Evolutionary conservation across 2,888 invertebrate species (phyloP).

Genomic region (Elysia crispata): DNA sequence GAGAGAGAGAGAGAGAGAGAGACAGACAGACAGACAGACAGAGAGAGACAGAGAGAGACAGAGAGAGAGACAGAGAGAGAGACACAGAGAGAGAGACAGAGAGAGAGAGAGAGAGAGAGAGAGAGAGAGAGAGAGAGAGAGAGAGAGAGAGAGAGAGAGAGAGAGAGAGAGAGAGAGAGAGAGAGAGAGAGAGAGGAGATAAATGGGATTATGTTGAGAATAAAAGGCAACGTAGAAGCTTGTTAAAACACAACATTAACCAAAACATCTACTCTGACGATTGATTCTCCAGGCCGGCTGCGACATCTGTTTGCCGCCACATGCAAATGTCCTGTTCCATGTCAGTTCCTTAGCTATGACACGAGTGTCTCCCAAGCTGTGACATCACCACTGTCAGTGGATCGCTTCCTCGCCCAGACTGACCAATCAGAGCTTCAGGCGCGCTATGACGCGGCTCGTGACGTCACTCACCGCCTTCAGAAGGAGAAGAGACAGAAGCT

Average conservation of each 20-base stretch:
- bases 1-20: too few species aligned
- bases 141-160: too few species aligned
- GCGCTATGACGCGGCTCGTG: constrained; percentile 48
- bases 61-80: too few species aligned
- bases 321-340: constrained; percentile 65
- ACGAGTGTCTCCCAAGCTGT: constrained; percentile 62
- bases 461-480: constrained; percentile 48
- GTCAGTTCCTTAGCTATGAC: constrained; percentile 60
- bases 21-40: too few species aligned
- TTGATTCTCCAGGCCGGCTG: constrained; percentile 52
- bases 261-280: too few species aligned
- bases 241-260: too few species aligned
- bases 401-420: constrained; percentile 53
- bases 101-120: too few species aligned
- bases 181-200: neutral
- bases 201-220: too few species aligned
- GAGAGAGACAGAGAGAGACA: too few species aligned
- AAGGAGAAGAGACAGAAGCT: constrained; percentile 39
- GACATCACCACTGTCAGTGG: constrained; percentile 59
- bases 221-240: too few species aligned
- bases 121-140: too few species aligned
- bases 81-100: too few species aligned
- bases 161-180: neutral
- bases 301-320: constrained; percentile 24
- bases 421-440: constrained; percentile 41